Conservation (phyloP, 64 coral and sea anemone genomes). For the Anthopleura sola region DNA sequence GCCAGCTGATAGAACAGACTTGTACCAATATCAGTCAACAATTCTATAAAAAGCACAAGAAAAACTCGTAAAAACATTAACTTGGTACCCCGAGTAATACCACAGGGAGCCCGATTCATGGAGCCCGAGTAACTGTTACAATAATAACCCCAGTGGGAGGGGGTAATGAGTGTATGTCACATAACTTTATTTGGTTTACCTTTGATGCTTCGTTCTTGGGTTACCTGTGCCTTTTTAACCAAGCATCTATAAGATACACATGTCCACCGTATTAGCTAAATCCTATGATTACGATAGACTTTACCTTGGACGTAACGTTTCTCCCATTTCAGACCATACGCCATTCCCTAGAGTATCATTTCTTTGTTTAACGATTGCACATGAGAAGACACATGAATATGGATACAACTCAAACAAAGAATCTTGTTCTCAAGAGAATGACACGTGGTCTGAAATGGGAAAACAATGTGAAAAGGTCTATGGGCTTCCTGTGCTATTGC, state of each 20-base stretch:
- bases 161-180: no score
- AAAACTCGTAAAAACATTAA: background rate
- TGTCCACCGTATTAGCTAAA: background rate
- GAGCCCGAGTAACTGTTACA: background rate
- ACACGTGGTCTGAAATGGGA: no score
- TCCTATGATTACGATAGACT: no score
- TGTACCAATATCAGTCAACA: conserved; percentile 74
- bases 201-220: background rate
- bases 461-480: background rate
- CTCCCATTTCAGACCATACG: no score
- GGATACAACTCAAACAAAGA: no score
- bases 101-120: background rate
- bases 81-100: no score
- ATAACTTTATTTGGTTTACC: background rate
- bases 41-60: conserved; percentile 41
- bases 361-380: no score
- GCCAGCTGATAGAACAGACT: conserved; percentile 83
- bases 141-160: no score
- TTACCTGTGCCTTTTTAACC: background rate
- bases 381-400: no score
- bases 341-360: no score
- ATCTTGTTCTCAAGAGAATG: no score
- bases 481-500: background rate
- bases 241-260: background rate
- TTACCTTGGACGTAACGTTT: no score